Conservation (phyloP, 2,797 vertebrate species). For the Kryptolebias ocellatus region DNA sequence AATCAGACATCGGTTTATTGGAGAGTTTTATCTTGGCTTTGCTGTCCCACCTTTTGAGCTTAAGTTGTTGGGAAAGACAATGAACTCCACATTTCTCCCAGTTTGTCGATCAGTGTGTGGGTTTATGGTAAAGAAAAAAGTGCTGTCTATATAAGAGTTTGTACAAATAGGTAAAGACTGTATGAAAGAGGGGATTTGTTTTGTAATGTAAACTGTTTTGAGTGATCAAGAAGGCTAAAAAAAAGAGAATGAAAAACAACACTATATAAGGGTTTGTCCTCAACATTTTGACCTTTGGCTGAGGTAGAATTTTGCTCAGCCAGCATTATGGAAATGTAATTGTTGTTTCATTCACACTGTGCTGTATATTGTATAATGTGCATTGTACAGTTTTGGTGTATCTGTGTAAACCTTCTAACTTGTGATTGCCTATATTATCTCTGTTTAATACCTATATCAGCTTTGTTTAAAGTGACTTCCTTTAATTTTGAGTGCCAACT, state of each 20-base stretch:
- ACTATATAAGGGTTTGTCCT: too few species aligned
- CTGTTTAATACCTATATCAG: not conserved
- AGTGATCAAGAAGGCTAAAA: not conserved
- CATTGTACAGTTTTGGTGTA: slow-evolving; percentile 27
- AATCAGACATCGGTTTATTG: too few species aligned
- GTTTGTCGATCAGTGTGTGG: not conserved
- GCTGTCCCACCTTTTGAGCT: not conserved
- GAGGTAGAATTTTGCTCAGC: not conserved
- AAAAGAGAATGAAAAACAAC: not conserved
- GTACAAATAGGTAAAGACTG: not conserved
- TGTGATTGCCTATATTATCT: not conserved
- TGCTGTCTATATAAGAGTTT: too few species aligned
- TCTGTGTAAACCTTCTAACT: slow-evolving; percentile 18
- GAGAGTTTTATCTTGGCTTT: not conserved
- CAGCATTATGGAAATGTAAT: slow-evolving; percentile 20
- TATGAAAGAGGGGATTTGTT: not conserved
- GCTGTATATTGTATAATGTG: slow-evolving; percentile 12
- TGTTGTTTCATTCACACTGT: slow-evolving; percentile 31
- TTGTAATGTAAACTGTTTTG: not conserved
- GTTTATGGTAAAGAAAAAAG: not conserved
- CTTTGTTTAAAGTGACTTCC: slow-evolving; percentile 1
- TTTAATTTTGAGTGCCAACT: slow-evolving; percentile 4
- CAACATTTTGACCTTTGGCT: not conserved
- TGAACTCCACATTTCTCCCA: not conserved
- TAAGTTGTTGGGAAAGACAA: not conserved